Evolutionary conservation across 1,140 invertebrate species (phyloP), one percentile per base, ranked within the genome.

Genomic region (Aphaenogaster rudis): DNA sequence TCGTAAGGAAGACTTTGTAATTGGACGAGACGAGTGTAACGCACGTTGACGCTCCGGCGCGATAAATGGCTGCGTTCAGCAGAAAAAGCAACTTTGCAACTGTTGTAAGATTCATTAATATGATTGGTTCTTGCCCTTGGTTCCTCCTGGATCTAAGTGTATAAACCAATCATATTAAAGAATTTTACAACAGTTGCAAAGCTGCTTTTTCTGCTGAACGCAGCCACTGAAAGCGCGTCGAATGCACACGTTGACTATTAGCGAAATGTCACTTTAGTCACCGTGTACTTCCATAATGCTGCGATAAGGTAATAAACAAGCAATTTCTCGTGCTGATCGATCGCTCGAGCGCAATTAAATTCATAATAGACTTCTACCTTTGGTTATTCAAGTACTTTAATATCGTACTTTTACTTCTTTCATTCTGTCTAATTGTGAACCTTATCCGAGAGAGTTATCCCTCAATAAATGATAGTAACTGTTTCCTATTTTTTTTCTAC

Each of bases 201-300:
- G 21, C 21, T 28, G 21, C 21, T 28, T 28, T 28, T 28, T 28
- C 21, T 0, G 21, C 21, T 28, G 21, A 28, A 28, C 21, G 21
- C 21, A 28, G 21, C 21, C 21, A 28, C 0, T 28, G 21, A 28
- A 28, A 80, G 63, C n/a, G 57, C 57, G 39, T 57, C 21, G 2
- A 11, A 39, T 17, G 2, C 2, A 17, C 39, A 15, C 28, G 21
- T 77, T 79, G 33, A 66, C 63, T 80, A 80, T 80, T 80, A 80
- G 3, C 33, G 33, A 80, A 52, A 80, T 61, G 39, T 42, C 39
- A 39, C 57, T 61, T 33, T 3, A 11, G 1, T 28, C 42, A 50
- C 15, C 11, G 15, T 21, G 17, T 64, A 21, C 21, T 21, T 33
- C 13, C 15, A 21, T 42, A 66, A 21, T 42, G 5, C 3, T 63